phyloP scores from a whole-genome alignment of 2,888 invertebrate genomes.

The Venustoraphidia nigricollis region DNA sequence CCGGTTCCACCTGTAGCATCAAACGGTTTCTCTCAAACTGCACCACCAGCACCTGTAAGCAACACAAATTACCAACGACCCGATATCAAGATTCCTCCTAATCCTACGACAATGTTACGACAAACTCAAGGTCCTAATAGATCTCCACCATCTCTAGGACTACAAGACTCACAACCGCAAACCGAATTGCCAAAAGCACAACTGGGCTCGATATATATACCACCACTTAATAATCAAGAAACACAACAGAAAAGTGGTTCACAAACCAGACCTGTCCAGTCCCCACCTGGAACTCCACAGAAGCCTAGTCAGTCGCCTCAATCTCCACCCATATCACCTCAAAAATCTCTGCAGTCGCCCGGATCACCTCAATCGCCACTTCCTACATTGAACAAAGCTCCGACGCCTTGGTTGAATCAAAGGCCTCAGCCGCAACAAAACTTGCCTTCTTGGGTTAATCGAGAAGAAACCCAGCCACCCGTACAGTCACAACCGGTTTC shows the following conservation, averaged over 20 bases:
- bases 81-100: slow-evolving; percentile 58
- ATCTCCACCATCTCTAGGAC: slow-evolving; percentile 37
- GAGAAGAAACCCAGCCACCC: slow-evolving; percentile 23
- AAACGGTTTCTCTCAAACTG: slow-evolving; percentile 20
- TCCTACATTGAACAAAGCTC: slow-evolving; percentile 36
- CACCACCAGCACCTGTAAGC: slow-evolving; percentile 37
- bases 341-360: slow-evolving; percentile 14
- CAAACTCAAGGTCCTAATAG: slow-evolving; percentile 47
- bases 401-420: slow-evolving; percentile 39
- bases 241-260: slow-evolving; percentile 1
- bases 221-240: slow-evolving; percentile 23
- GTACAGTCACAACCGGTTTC: slow-evolving; percentile 23
- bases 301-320: slow-evolving; percentile 6
- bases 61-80: slow-evolving; percentile 45
- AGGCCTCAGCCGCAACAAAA: slow-evolving; percentile 29
- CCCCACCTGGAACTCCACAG: background rate
- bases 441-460: slow-evolving; percentile 33
- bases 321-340: slow-evolving; percentile 12
- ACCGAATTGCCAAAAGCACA: slow-evolving; percentile 21
- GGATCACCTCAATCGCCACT: slow-evolving; percentile 26
- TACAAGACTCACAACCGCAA: slow-evolving; percentile 18
- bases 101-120: slow-evolving; percentile 51
- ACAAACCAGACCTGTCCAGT: background rate
- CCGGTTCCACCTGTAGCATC: slow-evolving; percentile 9
- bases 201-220: slow-evolving; percentile 38